A percentile compares a stretch with the other conserved stretches of the same genome.
Conservation (phyloP, 1,140 invertebrate genomes). For the Drosophila guanche region DNA sequence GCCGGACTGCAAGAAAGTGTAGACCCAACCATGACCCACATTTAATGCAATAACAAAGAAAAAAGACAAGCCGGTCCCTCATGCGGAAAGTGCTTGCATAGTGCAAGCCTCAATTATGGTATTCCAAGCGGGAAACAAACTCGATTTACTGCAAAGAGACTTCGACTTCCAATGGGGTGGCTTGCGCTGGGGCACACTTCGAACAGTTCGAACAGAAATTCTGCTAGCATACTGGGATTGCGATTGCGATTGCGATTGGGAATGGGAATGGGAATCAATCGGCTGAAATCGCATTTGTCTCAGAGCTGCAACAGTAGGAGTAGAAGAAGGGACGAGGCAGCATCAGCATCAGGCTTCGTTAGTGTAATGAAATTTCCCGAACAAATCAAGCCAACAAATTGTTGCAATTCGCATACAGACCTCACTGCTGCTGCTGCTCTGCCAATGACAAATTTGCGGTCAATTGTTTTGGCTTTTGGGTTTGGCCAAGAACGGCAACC, state of each 20-base stretch:
- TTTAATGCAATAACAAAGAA: too few relatives aligned
- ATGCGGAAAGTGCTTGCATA: too few relatives aligned
- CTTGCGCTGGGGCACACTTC: too few relatives aligned
- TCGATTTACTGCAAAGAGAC: constrained; percentile 12
- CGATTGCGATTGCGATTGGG: constrained; percentile 26
- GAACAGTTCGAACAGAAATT: too few relatives aligned
- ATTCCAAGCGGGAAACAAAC: constrained; percentile 1
- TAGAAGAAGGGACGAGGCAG: background rate
- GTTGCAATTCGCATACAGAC: constrained; percentile 18
- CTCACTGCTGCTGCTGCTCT: constrained; percentile 11
- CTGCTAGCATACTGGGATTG: constrained; percentile 33
- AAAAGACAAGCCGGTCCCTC: too few relatives aligned
- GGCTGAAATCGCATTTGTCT: constrained; percentile 51
- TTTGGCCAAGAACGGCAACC: background rate
- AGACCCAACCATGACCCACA: too few relatives aligned
- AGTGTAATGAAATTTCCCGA: constrained; percentile 65
- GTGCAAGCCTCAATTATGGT: too few relatives aligned
- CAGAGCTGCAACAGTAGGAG: background rate
- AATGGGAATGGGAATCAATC: constrained; percentile 34
- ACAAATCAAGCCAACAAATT: constrained; percentile 69
- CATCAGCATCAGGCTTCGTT: constrained; percentile 48
- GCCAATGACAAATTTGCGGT: constrained; percentile 40
- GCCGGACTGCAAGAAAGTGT: too few relatives aligned
- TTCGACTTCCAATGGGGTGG: background rate
- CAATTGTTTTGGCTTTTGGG: constrained; percentile 13